phyloP scores from a whole-genome alignment of 2,888 invertebrate genomes.

The Drosophila histrio region DNA sequence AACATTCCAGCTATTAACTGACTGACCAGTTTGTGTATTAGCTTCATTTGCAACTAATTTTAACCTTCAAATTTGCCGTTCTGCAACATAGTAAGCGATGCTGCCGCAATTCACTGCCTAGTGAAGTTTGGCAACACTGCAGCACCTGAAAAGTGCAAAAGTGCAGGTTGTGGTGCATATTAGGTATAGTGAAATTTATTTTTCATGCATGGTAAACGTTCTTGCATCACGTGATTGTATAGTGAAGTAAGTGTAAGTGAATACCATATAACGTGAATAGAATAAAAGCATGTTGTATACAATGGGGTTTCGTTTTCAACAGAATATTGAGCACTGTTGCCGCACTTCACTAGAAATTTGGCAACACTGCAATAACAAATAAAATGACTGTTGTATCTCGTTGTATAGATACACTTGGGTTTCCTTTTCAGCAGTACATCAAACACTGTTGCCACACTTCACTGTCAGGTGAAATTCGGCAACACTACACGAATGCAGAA shows the following conservation, averaged over 20 bases:
- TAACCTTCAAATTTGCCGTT: not conserved
- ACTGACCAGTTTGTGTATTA: not conserved
- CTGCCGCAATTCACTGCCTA: slow-evolving; percentile 1
- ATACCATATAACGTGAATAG: too few species aligned
- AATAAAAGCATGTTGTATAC: too few species aligned
- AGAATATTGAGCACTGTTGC: not conserved
- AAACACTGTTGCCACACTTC: slow-evolving; percentile 30
- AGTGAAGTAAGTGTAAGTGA: too few species aligned
- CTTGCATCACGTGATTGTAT: too few species aligned
- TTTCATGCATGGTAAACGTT: too few species aligned
- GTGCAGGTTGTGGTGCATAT: too few species aligned
- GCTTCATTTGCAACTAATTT: too few species aligned
- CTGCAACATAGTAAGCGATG: too few species aligned
- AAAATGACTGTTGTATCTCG: not conserved
- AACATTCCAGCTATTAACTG: not conserved
- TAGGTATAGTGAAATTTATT: too few species aligned
- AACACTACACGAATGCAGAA: not conserved
- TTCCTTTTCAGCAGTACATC: not conserved
- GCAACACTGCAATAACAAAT: not conserved
- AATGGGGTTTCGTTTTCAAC: not conserved
- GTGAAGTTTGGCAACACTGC: too few species aligned
- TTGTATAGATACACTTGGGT: not conserved
- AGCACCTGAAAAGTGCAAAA: too few species aligned
- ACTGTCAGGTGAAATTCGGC: slow-evolving; percentile 3
- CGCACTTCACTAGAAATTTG: not conserved